Evolutionary conservation across 1,140 invertebrate genomes (phyloP).

Genomic region (Atopsyche davidsoni): DNA sequence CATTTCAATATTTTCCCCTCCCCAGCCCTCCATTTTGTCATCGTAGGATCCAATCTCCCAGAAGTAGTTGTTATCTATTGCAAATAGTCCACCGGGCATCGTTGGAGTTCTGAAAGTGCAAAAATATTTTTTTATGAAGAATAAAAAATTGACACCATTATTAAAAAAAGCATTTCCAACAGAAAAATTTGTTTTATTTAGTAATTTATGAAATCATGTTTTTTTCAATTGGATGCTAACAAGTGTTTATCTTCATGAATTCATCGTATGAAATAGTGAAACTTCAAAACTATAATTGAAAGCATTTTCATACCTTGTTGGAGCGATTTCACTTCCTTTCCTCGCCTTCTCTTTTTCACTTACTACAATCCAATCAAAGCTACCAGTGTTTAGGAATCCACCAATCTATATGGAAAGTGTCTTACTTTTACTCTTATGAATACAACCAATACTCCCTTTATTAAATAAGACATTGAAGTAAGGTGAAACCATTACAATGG

Average conservation of each 20-base stretch:
- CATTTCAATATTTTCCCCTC: too few species aligned
- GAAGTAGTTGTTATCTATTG: too few species aligned
- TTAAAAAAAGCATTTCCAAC: not conserved
- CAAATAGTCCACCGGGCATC: constrained; percentile 94
- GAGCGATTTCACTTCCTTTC: too few species aligned
- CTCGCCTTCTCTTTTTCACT: constrained; percentile 60
- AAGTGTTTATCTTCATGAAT: too few species aligned
- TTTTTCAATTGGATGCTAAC: not conserved
- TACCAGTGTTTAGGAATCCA: constrained; percentile 88
- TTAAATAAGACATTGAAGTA: too few species aligned
- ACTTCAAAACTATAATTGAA: constrained; percentile 3
- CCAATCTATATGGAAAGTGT: constrained; percentile 62
- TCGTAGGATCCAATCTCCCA: constrained; percentile 95
- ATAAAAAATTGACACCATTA: not conserved
- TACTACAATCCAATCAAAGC: constrained; percentile 86
- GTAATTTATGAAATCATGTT: not conserved
- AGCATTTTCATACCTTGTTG: not conserved
- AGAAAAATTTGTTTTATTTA: not conserved
- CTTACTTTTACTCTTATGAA: too few species aligned
- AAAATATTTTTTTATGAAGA: not conserved
- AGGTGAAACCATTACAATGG: too few species aligned
- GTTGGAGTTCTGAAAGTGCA: constrained; percentile 77
- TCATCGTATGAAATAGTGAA: not conserved
- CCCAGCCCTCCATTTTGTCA: constrained; percentile 86
- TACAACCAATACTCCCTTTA: too few species aligned